Percentiles rank a stretch among this genome's conserved stretches.
These are phyloP conservation scores for Drosophila anomalata DNA, from an alignment of 2,888 invertebrate species.

Conservation along the genomic window DNA sequence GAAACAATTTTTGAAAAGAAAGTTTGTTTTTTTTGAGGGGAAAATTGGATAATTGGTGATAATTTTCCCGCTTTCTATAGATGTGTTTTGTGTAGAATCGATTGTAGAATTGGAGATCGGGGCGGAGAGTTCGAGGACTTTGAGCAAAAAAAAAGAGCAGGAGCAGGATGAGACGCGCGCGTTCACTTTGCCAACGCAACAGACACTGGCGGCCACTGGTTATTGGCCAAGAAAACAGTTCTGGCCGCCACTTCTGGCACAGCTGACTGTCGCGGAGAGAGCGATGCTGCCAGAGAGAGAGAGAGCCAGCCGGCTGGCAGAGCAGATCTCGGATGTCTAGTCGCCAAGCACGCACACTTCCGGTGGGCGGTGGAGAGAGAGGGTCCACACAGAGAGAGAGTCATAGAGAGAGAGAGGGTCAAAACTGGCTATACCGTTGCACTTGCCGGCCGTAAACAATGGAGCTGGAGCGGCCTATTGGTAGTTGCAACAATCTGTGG, in stretches of 20 bases:
- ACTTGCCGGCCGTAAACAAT: conserved; percentile 68
- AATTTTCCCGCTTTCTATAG: background rate
- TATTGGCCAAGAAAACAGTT: conserved; percentile 28
- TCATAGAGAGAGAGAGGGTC: background rate
- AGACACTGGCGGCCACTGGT: conserved; percentile 71
- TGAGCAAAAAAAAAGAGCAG: conserved; percentile 54
- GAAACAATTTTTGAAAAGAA: background rate
- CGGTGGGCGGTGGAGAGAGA: conserved; percentile 19
- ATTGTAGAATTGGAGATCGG: conserved; percentile 16
- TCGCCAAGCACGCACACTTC: conserved; percentile 44
- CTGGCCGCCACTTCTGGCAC: conserved; percentile 33
- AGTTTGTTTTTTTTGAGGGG: background rate
- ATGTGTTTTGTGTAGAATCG: conserved; percentile 13
- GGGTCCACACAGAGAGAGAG: background rate
- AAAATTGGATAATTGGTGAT: background rate
- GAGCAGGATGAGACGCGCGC: conserved; percentile 68
- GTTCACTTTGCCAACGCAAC: conserved; percentile 80
- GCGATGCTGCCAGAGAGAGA: background rate
- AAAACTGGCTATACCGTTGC: conserved; percentile 29
- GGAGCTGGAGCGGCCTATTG: conserved; percentile 52
- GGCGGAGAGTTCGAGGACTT: conserved; percentile 34
- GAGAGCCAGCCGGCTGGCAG: conserved; percentile 1
- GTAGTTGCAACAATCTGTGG: conserved; percentile 55
- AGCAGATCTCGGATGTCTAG: conserved; percentile 34
- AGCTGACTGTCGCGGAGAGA: background rate